phyloP scores from a whole-genome alignment of 2,888 invertebrate genomes.

The Orthosia gothica region DNA sequence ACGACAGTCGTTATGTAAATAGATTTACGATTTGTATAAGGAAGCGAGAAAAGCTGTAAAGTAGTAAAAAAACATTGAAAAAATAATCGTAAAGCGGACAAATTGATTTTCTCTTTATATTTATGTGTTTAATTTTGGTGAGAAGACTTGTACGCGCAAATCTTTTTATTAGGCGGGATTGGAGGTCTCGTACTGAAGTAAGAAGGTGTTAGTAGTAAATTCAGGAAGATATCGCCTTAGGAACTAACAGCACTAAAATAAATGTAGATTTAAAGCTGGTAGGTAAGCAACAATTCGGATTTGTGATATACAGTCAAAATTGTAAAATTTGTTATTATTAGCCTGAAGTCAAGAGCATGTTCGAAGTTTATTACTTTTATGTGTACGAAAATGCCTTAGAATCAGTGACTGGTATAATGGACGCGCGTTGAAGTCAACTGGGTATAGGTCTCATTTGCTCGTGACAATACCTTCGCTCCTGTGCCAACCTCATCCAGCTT shows the following conservation, averaged over 20 bases:
- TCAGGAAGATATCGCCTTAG: conserved; percentile 6
- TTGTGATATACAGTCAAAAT: not conserved
- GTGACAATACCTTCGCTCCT: too few species aligned
- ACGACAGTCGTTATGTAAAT: conserved; percentile 64
- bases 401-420: not conserved
- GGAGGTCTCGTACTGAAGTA: conserved; percentile 3
- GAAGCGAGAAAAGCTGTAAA: conserved; percentile 56
- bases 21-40: conserved; percentile 66
- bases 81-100: conserved; percentile 63
- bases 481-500: too few species aligned
- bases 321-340: not conserved
- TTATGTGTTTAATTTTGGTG: conserved; percentile 64
- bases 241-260: not conserved
- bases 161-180: conserved; percentile 31
- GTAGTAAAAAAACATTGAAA: conserved; percentile 66
- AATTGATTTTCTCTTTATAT: conserved; percentile 65
- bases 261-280: not conserved
- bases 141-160: conserved; percentile 34
- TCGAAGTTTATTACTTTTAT: too few species aligned
- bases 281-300: not conserved
- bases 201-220: conserved; percentile 28
- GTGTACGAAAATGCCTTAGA: not conserved
- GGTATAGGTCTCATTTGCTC: too few species aligned
- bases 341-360: not conserved
- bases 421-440: not conserved